These are phyloP conservation scores for Paratilapia polleni DNA, from an alignment of 2,113 vertebrate species.

Conservation along the genomic window DNA sequence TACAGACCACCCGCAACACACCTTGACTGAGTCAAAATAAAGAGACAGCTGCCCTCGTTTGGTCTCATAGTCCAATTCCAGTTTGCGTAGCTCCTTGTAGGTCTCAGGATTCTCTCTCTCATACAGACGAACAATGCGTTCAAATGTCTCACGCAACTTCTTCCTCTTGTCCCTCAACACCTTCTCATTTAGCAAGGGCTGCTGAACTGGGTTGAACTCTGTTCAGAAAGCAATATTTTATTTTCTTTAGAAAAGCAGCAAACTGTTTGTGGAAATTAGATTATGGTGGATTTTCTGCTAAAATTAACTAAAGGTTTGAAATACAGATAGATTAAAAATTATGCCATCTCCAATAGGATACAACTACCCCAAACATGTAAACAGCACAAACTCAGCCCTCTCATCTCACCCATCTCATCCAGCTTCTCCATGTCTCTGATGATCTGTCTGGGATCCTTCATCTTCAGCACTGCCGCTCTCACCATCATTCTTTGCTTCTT, in stretches of 20 bases:
- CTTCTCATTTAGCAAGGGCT: conserved; percentile 95
- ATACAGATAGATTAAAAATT: not conserved
- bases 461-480: conserved; percentile 96
- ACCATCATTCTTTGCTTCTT: conserved; percentile 99
- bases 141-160: conserved; percentile 96
- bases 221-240: not conserved
- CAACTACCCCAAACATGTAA: not conserved
- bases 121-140: conserved; percentile 93
- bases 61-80: conserved; percentile 96
- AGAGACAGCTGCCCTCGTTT: conserved; percentile 96
- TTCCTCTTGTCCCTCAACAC: conserved; percentile 97
- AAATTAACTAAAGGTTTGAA: not conserved
- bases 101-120: conserved; percentile 97
- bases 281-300: not conserved
- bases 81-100: conserved; percentile 93
- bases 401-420: conserved; percentile 98
- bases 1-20: conserved; percentile 53
- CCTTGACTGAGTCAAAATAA: conserved; percentile 99
- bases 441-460: conserved; percentile 99
- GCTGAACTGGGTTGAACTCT: conserved; percentile 98
- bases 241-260: not conserved
- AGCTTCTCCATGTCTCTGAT: conserved; percentile 99
- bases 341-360: not conserved
- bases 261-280: not conserved
- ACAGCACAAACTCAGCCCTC: not conserved